Evolutionary conservation across 2,888 invertebrate genomes (phyloP).

Genomic region (Minunthozetes semirufus): DNA sequence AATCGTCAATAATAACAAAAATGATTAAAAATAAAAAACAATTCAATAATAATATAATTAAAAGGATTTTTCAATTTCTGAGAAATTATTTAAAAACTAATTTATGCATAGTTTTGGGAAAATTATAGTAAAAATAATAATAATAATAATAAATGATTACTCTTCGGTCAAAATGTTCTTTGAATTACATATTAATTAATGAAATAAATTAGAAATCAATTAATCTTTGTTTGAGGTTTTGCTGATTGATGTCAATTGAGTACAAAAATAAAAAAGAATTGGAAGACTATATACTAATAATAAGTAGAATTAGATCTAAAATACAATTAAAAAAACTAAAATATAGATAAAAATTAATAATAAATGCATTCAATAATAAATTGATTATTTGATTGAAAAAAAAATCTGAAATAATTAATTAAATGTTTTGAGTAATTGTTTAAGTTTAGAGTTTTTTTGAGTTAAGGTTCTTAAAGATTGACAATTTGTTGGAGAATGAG

Average conservation of each 20-base stretch:
- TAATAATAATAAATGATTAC: background rate
- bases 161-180: no score
- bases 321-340: conserved; percentile 12
- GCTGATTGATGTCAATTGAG: background rate
- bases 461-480: background rate
- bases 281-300: conserved; percentile 12
- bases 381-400: background rate
- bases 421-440: background rate
- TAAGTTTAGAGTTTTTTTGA: background rate
- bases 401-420: background rate
- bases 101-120: background rate
- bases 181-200: background rate
- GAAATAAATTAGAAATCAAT: background rate
- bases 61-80: background rate
- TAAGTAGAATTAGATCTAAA: background rate
- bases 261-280: conserved; percentile 15
- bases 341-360: background rate
- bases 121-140: background rate
- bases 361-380: background rate
- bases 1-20: background rate
- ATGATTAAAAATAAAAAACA: background rate
- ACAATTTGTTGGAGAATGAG: background rate
- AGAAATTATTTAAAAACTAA: background rate
- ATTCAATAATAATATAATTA: background rate
- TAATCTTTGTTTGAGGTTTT: background rate